These are phyloP conservation scores for Arnoldichthys spilopterus DNA, from an alignment of 2,797 vertebrate species.

Conservation along the genomic window DNA sequence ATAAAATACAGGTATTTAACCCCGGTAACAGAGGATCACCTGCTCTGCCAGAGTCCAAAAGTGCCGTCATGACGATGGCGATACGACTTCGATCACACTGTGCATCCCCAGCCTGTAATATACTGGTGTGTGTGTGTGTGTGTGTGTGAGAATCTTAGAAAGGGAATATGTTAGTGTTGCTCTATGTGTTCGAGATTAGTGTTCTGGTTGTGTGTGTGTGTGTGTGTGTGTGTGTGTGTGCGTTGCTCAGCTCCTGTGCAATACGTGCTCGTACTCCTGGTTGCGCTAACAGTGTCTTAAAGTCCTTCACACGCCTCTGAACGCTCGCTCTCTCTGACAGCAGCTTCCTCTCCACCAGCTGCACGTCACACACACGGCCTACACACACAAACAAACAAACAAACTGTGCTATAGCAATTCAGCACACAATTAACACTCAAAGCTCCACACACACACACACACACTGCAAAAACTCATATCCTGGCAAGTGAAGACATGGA, in stretches of 20 bases:
- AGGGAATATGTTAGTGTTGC: too few relatives aligned
- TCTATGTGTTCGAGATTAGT: neutral
- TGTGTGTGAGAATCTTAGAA: too few relatives aligned
- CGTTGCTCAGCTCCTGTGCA: constrained; percentile 53
- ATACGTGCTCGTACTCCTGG: constrained; percentile 77
- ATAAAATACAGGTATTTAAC: too few relatives aligned
- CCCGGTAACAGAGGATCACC: too few relatives aligned
- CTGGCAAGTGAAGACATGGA: neutral
- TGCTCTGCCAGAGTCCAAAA: too few relatives aligned
- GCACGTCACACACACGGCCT: constrained; percentile 71
- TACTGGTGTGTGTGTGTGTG: too few relatives aligned
- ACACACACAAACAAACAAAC: constrained; percentile 53
- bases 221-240: neutral
- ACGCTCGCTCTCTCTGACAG: constrained; percentile 29
- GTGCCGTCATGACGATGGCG: too few relatives aligned
- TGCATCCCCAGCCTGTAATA: too few relatives aligned
- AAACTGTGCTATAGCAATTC: constrained; percentile 4
- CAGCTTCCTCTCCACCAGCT: constrained; percentile 65
- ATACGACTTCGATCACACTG: too few relatives aligned
- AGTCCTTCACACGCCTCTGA: constrained; percentile 74
- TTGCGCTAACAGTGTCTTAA: constrained; percentile 79
- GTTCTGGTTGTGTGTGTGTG: constrained; percentile 15
- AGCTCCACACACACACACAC: neutral
- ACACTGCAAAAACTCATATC: constrained; percentile 34
- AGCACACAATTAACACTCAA: neutral